Base-by-base conservation (phyloP, 23 tunicate genomes). In the Aplidium turbinatum region DNA sequence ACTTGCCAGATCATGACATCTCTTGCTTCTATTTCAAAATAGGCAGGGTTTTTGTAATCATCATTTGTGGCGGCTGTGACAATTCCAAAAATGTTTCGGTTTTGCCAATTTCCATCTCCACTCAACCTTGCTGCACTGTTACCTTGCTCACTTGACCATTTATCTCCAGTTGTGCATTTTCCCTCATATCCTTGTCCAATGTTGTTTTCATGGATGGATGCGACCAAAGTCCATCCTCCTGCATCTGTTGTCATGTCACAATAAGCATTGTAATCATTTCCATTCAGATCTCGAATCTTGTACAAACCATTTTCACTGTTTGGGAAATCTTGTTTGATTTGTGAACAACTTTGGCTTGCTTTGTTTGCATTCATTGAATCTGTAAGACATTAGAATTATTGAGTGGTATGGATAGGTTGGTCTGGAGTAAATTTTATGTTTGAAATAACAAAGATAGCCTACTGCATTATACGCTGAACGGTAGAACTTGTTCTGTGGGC, bases 71-170 rank as follows among this genome's bases (percentile, higher is more conserved):
- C 85, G 35, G 93, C 62, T 13, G 31, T 70, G 4, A 72, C 67
- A 32, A 32, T 5, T 19, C 93, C 93, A 33, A 66, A 73, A 16
- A 76, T 78, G 51, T 63, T 61, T 3, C 18, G 45, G 56, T 86
- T 86, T 53, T 70, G 38, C 92, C 92, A 85, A 33, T 33, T 48
- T 55, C 64, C 84, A 22, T 78, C 93, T 9, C 93, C 93, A 7
- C 51, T 24, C 0, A 1, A 57, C 9, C 47, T 21, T 20, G 18
- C 36, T 1, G 61, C 25, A 23, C 7, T 31, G 39, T 47, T 56
- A 35, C 93, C 93, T 28, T 86, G 85, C 47, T 86, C 78, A 58
- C 78, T 84, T 18, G 82, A 84, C 90, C 90, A 84, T 47, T 75
- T 40, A 45, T 84, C 90, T 0, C 90, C 90, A 2, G 35, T 24